Percentiles rank a stretch among this genome's conserved stretches.
These are phyloP conservation scores for Caenorhabditis wallacei DNA, from an alignment of 2,888 invertebrate genomes.

Conservation along the genomic window DNA sequence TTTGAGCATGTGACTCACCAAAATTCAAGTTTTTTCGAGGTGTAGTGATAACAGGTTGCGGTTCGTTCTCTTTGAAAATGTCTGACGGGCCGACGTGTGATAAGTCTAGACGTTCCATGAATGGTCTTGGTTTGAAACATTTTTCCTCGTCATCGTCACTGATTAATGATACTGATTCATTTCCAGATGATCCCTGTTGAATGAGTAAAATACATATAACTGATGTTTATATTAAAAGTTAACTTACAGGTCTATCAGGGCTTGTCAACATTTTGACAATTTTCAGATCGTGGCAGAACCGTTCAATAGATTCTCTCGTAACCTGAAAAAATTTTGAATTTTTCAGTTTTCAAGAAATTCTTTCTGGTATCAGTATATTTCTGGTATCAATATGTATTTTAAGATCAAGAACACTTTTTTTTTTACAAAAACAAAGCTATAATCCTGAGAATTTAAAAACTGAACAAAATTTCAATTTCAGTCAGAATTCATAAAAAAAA, in stretches of 20 bases:
- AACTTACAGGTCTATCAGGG: conserved; percentile 40
- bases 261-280: conserved; percentile 52
- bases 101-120: conserved; percentile 54
- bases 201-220: too few relatives aligned
- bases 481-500: too few relatives aligned
- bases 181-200: conserved; percentile 34
- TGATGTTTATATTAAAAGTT: too few relatives aligned
- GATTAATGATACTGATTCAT: conserved; percentile 34
- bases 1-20: conserved; percentile 46
- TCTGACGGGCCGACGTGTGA: conserved; percentile 46
- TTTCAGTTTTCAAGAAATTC: neutral
- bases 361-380: too few relatives aligned
- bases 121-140: conserved; percentile 13
- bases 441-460: too few relatives aligned
- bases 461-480: too few relatives aligned
- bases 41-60: conserved; percentile 47
- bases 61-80: conserved; percentile 22
- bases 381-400: too few relatives aligned
- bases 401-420: too few relatives aligned
- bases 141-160: conserved; percentile 50
- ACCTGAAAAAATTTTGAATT: conserved; percentile 38
- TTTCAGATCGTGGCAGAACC: conserved; percentile 63
- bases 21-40: conserved; percentile 55
- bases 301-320: conserved; percentile 59
- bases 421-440: too few relatives aligned